Conservation (phyloP, 2,113 vertebrate species). For the Cyrtonyx montezumae region DNA sequence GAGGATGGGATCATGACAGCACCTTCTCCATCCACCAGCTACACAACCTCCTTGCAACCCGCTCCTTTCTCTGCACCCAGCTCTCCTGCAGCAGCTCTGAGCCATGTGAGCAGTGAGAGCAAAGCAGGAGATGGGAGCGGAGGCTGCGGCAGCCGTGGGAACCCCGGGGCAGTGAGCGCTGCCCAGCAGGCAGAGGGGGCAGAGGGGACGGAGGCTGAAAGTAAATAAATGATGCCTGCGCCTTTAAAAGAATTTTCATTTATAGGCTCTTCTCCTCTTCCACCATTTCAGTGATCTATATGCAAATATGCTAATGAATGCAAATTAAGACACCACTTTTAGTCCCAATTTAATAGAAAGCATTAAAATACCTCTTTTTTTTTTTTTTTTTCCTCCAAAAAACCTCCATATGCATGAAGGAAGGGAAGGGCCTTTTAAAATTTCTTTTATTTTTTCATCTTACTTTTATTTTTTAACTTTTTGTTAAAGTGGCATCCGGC, state of each 20-base stretch:
- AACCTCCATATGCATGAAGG: slow-evolving; percentile 88
- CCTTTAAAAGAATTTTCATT: slow-evolving; percentile 89
- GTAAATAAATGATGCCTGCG: slow-evolving; percentile 71
- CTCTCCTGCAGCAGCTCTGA: not conserved
- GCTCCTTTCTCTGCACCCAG: not conserved
- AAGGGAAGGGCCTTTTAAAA: slow-evolving; percentile 73
- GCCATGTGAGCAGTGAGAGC: not conserved
- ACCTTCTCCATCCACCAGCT: not conserved
- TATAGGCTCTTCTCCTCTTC: slow-evolving; percentile 87
- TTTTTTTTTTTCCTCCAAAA: slow-evolving; percentile 15
- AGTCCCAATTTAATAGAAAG: slow-evolving; percentile 92
- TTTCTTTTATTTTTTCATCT: slow-evolving; percentile 74
- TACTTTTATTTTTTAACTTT: slow-evolving; percentile 73
- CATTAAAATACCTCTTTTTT: slow-evolving; percentile 90
- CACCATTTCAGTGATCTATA: slow-evolving; percentile 89
- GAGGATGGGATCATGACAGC: accelerated
- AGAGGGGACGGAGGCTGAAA: not conserved
- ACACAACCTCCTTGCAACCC: not conserved
- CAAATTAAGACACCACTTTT: slow-evolving; percentile 91
- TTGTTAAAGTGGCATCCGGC: slow-evolving; percentile 77
- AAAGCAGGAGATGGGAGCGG: not conserved
- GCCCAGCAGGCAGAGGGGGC: not conserved
- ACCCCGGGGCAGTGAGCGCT: not conserved
- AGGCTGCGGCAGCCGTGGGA: not conserved
- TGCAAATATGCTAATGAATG: slow-evolving; percentile 91